Conservation (phyloP, 2,113 vertebrate genomes). For the Uria aalge region DNA sequence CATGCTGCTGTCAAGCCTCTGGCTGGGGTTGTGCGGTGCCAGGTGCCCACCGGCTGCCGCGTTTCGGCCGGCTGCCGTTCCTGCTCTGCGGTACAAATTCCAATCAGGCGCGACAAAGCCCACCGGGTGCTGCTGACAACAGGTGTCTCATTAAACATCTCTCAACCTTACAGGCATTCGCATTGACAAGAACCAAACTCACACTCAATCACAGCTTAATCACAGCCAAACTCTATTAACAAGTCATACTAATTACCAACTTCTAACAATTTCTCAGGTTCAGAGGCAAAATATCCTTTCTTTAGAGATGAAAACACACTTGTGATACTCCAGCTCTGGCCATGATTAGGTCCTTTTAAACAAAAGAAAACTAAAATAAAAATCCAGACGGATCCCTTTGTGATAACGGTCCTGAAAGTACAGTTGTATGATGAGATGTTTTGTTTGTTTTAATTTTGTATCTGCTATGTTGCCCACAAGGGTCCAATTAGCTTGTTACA, state of each 20-base stretch:
- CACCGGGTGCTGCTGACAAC: constrained; percentile 65
- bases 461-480: constrained; percentile 73
- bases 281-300: constrained; percentile 64
- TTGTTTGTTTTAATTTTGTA: constrained; percentile 75
- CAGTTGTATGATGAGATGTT: constrained; percentile 20
- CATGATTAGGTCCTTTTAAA: constrained; percentile 69
- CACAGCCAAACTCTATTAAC: constrained; percentile 82
- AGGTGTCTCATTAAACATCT: constrained; percentile 78
- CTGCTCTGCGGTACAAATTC: background rate
- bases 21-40: background rate
- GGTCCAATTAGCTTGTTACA: constrained; percentile 80
- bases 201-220: constrained; percentile 74
- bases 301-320: constrained; percentile 70
- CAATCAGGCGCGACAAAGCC: constrained; percentile 62
- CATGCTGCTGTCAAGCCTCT: fast-evolving
- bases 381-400: constrained; percentile 10
- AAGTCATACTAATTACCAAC: constrained; percentile 81
- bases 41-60: background rate
- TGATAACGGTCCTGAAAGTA: background rate
- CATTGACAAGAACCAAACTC: constrained; percentile 72
- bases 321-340: constrained; percentile 54
- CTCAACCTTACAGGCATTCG: constrained; percentile 71
- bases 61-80: background rate
- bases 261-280: constrained; percentile 75
- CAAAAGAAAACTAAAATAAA: constrained; percentile 24